Base-by-base conservation (phyloP, 2,113 vertebrate genomes). In the Myotis brandtii region DNA sequence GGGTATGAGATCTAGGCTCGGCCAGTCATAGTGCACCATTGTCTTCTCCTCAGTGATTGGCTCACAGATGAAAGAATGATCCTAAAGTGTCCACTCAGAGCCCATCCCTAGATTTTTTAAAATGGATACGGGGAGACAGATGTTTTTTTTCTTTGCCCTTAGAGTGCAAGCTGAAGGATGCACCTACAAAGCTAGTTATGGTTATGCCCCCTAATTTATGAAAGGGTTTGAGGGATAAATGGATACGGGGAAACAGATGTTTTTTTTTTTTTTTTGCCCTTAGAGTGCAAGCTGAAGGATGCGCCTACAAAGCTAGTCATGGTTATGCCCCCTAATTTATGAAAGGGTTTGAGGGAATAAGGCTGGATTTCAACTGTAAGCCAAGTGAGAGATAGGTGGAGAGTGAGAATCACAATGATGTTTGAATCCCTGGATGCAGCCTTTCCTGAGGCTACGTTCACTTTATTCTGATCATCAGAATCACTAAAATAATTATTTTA, bases 401-500 rank as follows among this genome's bases (percentile, higher is more conserved):
- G 27, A 86, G 3, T 59, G 6, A 73, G 52, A 82, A 79, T 67
- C 3, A 6, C 32, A n/a, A 52, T 69, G 27, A 6, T 50, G 32
- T 88, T 80, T 89, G 72, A 69, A 54, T 62, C 4, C 2, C 23
- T 66, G 79, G 1, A 16, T 48, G 7, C 5, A 52, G 0, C 62
- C 21, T 82, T 95, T 96, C 8, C n/a, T 86, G 54, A 73, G 5
- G 7, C 17, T 69, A 40, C 9, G 5, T 64, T 81, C 50, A 27
- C 12, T 76, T 86, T 89, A n/a, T 46, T 80, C 12, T 86, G 91
- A 27, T 76, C 77, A 62, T 88, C 16, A 46, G 81, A 82, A 75
- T 89, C 94, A 20, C 16, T 79, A 88, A 82, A 56, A n/a, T 54
- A 25, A 40, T n/a, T 88, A 0, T 75, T 84, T 93, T 92, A 88